Conservation (phyloP, 2,797 vertebrate species). For the Pangasius macronema region DNA sequence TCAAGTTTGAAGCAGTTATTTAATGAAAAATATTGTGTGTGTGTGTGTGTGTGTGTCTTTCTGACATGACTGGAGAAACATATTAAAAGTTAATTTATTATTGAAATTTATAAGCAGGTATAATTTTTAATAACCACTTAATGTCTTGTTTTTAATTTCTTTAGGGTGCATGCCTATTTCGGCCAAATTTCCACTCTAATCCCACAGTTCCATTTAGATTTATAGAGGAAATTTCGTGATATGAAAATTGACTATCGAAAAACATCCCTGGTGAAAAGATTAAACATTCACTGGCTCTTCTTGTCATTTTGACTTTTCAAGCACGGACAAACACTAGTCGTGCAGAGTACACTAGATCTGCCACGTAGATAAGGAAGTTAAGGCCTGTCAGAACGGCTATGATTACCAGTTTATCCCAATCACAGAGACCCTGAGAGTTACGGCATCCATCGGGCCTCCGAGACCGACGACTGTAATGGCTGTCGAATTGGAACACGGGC, state of each 20-base stretch:
- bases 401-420: constrained; percentile 53
- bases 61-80: background rate
- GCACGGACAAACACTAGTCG: constrained; percentile 69
- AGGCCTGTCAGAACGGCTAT: constrained; percentile 70
- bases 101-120: background rate
- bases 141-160: background rate
- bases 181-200: background rate
- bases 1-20: background rate
- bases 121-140: background rate
- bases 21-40: background rate
- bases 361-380: constrained; percentile 77
- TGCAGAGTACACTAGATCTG: constrained; percentile 72
- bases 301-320: background rate
- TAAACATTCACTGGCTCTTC: constrained; percentile 3
- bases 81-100: background rate
- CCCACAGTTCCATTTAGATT: background rate
- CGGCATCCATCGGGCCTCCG: fast-evolving
- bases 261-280: background rate
- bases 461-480: fast-evolving
- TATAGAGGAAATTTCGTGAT: background rate
- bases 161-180: background rate
- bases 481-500: constrained; percentile 84
- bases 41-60: too few species aligned
- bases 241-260: background rate
- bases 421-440: fast-evolving